These are phyloP conservation scores for Anthoscopus minutus DNA, from an alignment of 2,113 vertebrate species.

Conservation along the genomic window DNA sequence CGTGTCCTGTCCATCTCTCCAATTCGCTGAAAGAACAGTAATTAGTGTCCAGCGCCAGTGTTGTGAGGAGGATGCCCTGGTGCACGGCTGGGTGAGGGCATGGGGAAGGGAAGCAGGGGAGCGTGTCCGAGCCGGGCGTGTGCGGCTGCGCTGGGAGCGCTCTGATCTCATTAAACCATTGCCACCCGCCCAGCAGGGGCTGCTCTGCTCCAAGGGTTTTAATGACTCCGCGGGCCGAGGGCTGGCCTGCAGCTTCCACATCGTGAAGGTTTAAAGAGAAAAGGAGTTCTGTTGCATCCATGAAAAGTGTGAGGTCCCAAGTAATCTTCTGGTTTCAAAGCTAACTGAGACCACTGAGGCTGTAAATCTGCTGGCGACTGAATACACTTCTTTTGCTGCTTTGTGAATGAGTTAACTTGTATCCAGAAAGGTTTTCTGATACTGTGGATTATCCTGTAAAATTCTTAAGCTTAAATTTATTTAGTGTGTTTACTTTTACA, in stretches of 20 bases:
- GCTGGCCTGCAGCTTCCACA: not conserved
- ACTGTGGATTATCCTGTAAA: conserved; percentile 32
- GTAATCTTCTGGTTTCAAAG: conserved; percentile 15
- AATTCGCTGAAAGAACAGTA: not conserved
- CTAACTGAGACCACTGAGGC: not conserved
- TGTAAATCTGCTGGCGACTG: conserved; percentile 8
- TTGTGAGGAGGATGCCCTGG: not conserved
- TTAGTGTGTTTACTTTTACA: conserved; percentile 63
- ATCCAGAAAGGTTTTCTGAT: conserved; percentile 20
- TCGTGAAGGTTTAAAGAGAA: not conserved
- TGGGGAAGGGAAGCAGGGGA: not conserved
- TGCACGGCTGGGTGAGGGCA: not conserved
- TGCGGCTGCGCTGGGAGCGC: not conserved
- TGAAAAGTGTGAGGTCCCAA: not conserved
- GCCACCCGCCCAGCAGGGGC: conserved; percentile 14
- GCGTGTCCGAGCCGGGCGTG: not conserved
- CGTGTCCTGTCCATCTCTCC: rapidly evolving
- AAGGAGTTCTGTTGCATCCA: not conserved
- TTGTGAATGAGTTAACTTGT: conserved; percentile 37
- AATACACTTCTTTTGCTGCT: not conserved
- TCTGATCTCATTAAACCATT: not conserved
- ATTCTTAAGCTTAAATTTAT: conserved; percentile 37
- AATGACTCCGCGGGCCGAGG: not conserved
- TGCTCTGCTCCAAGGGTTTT: conserved; percentile 21
- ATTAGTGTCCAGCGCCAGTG: not conserved